Base-by-base conservation (phyloP, 1,140 invertebrate genomes). In the Drosophila teissieri region DNA sequence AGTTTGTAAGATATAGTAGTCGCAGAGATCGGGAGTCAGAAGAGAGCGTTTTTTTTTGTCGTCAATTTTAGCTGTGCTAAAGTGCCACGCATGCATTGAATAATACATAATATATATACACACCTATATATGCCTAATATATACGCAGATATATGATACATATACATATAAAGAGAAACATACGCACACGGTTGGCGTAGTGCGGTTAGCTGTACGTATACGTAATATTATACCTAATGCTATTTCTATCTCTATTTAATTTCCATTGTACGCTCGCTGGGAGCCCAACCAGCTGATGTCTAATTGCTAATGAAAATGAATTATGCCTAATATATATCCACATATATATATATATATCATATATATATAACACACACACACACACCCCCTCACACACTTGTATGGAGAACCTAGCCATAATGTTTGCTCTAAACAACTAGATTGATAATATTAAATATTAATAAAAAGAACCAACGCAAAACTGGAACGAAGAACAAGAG, bases 1-100 rank as follows among this genome's bases (percentile, higher is more conserved):
- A 75, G 60, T 48, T 48, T 83, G 36, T 68, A 85, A 83, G 81
- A 62, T 88, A 49, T 85, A 85, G 81, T 55, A 58, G 45, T 77
- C 51, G 44, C 15, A 36, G 36, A 31, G 58, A 61, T 37, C 48
- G 57, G 57, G 46, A 40, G 27, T 58, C 3, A 58, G 42, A 69
- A 45, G 31, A 58, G 45, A 57, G 58, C 48, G 40, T 60, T 62
- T 60, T 48, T 57, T 24, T 67, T 68, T 78, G 63, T 73, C 61
- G n/a, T 65, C 34, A 40, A 54, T 39, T 63, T 86, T 88, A 88
- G 83, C 83, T 88, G 83, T 88, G 83, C 83, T 88, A 88, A 57
- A 80, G 83, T 86, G 80, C 80, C 80, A 84, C 76, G 72, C 60
- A 63, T 70, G 69, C 80, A 84, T 64, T 82, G 63, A 75, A 78